Conservation (phyloP, 1,140 invertebrate genomes). For the Parasteatoda tepidariorum region DNA sequence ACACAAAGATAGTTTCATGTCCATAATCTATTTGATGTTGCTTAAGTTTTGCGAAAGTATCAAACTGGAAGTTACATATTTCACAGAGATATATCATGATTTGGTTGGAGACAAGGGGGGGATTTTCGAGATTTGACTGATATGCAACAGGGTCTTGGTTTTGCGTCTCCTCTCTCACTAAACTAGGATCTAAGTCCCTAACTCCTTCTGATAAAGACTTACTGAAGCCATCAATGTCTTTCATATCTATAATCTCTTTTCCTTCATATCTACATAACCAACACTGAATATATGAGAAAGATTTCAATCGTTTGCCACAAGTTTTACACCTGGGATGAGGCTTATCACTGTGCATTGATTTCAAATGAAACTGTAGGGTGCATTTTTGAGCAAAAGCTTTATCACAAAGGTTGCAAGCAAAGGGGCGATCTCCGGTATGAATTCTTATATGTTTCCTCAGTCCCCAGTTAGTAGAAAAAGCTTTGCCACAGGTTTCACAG, state of each 20-base stretch:
- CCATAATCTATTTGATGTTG: background rate
- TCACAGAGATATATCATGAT: background rate
- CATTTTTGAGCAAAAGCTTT: constrained; percentile 82
- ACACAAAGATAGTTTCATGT: constrained; percentile 14
- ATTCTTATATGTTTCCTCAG: constrained; percentile 64
- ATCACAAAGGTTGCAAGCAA: constrained; percentile 72
- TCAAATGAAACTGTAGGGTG: constrained; percentile 78
- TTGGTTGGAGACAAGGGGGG: background rate
- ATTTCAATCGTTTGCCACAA: constrained; percentile 34
- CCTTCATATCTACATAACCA: constrained; percentile 49
- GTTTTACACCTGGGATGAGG: constrained; percentile 42
- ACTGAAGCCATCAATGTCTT: background rate
- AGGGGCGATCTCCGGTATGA: constrained; percentile 59
- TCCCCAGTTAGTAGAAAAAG: constrained; percentile 80
- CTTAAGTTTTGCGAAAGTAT: background rate
- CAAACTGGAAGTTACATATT: background rate
- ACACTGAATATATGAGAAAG: constrained; percentile 26
- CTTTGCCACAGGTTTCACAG: constrained; percentile 74
- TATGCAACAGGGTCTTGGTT: background rate
- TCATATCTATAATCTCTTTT: constrained; percentile 1
- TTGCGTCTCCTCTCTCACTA: background rate
- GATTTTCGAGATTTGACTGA: background rate
- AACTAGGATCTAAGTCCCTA: constrained; percentile 1
- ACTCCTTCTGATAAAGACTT: background rate
- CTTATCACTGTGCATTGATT: constrained; percentile 41